Base-by-base conservation (phyloP, 2,888 invertebrate species). In the Margaritifera margaritifera region DNA sequence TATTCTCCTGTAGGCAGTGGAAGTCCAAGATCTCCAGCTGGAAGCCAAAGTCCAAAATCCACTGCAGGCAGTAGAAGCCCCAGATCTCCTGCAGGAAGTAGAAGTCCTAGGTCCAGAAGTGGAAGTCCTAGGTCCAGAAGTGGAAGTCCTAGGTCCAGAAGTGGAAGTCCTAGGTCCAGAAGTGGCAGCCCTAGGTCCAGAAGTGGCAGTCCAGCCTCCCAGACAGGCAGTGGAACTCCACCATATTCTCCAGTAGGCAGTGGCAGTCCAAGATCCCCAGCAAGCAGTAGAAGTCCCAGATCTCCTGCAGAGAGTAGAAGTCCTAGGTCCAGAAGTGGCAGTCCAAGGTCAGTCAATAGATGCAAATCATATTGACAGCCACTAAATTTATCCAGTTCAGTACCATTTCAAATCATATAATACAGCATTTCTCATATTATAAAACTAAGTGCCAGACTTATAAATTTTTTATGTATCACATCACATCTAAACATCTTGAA, bases 161-260 rank as follows among this genome's bases (percentile, higher is more conserved):
- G 62, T 62, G 67, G 67, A 64, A 72, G 66, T 31, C 68, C 70
- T 53, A 66, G 72, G 58, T 77, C 74, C 25, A 57, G 64, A 11
- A 72, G 72, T 66, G 66, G 69, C 19, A 65, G 68, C 42, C 50
- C 51, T 50, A 66, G 81, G 22, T 80, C 81, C 50, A 62, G 79
- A n/a, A 78, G 78, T 27, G 60, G 68, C 19, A 60, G 60, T 58
- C 72, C 61, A 20, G 66, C 63, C 15, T 76, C 78, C 6, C 72
- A 71, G 27, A 68, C 72, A 11, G 68, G 77, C 50, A 74, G 69
- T 60, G 72, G 74, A 20, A 78, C 73, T 8, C 71, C 73, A 20
- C 76, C 79, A 8, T 74, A 77, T 50, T 79, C 79, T 15, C 80
- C 80, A n/a, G 65, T 73, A 25, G 74, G 78, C 6, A 74, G 69